These are phyloP conservation scores for Calephelis perditalis DNA, from an alignment of 2,888 invertebrate genomes.

Conservation along the genomic window DNA sequence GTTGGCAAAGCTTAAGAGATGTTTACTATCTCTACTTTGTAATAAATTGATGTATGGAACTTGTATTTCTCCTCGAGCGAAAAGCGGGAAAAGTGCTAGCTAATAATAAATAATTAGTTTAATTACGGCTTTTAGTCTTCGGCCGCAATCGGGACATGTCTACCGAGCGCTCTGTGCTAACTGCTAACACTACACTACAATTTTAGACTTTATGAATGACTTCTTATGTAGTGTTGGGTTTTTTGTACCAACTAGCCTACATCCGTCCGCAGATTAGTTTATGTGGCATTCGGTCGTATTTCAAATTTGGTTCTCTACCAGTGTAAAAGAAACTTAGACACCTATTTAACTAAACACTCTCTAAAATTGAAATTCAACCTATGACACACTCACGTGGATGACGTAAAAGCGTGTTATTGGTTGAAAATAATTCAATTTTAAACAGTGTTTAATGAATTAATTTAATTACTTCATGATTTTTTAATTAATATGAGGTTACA, in stretches of 20 bases:
- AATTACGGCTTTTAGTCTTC: slow-evolving; percentile 64
- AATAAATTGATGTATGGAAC: slow-evolving; percentile 37
- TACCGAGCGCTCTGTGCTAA: slow-evolving; percentile 34
- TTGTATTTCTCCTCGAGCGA: slow-evolving; percentile 51
- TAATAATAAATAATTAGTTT: slow-evolving; percentile 73
- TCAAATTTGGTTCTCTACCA: too few species aligned
- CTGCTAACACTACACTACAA: slow-evolving; percentile 27
- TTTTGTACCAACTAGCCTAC: neutral
- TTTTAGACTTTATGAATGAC: slow-evolving; percentile 26
- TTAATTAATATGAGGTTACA: too few species aligned
- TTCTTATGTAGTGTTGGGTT: slow-evolving; percentile 14
- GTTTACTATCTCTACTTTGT: slow-evolving; percentile 46
- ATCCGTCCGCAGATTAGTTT: too few species aligned
- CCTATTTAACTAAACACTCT: too few species aligned
- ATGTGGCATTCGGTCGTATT: too few species aligned
- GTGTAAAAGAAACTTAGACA: too few species aligned
- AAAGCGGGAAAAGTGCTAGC: slow-evolving; percentile 48
- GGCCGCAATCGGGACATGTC: slow-evolving; percentile 45
- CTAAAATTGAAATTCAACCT: too few species aligned
- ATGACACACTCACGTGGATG: too few species aligned
- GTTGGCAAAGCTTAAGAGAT: slow-evolving; percentile 19
- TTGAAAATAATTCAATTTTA: too few species aligned
- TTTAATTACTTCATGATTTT: too few species aligned
- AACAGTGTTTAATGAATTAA: too few species aligned
- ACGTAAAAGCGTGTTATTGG: too few species aligned